Percentiles rank a stretch among this genome's conserved stretches.
phyloP scores from a whole-genome alignment of 1,140 invertebrate species.

The Microplitis demolitor region DNA sequence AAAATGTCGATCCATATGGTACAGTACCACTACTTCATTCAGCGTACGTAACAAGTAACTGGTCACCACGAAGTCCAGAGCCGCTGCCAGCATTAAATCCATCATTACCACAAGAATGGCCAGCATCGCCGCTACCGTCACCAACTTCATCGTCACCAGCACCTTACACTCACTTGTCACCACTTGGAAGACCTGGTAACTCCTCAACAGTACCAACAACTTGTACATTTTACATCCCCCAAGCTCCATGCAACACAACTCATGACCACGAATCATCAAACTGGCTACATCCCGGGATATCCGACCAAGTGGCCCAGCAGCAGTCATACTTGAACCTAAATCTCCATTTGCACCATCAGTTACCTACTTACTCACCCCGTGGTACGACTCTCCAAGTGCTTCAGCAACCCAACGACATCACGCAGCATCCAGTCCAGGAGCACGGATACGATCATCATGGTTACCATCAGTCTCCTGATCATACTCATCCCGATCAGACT shows the following conservation, averaged over 20 bases:
- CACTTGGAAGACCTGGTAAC: conserved; percentile 34
- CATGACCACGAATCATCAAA: conserved; percentile 49
- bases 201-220: conserved; percentile 41
- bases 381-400: conserved; percentile 28
- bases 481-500: conserved; percentile 22
- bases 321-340: conserved; percentile 58
- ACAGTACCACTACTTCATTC: conserved; percentile 56
- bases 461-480: conserved; percentile 34
- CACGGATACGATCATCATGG: conserved; percentile 34
- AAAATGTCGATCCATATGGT: conserved; percentile 53
- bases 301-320: conserved; percentile 47
- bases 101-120: conserved; percentile 51
- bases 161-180: conserved; percentile 39
- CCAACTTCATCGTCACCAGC: conserved; percentile 46
- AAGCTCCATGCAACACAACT: conserved; percentile 38
- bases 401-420: conserved; percentile 25
- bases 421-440: neutral
- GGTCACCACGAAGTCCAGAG: conserved; percentile 57
- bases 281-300: conserved; percentile 52
- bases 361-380: conserved; percentile 39
- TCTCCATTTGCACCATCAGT: conserved; percentile 58
- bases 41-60: conserved; percentile 54
- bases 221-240: conserved; percentile 52
- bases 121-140: conserved; percentile 53
- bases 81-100: conserved; percentile 42